Evolutionary conservation across 2,888 invertebrate species (phyloP).

Genomic region (Atrina japonica): DNA sequence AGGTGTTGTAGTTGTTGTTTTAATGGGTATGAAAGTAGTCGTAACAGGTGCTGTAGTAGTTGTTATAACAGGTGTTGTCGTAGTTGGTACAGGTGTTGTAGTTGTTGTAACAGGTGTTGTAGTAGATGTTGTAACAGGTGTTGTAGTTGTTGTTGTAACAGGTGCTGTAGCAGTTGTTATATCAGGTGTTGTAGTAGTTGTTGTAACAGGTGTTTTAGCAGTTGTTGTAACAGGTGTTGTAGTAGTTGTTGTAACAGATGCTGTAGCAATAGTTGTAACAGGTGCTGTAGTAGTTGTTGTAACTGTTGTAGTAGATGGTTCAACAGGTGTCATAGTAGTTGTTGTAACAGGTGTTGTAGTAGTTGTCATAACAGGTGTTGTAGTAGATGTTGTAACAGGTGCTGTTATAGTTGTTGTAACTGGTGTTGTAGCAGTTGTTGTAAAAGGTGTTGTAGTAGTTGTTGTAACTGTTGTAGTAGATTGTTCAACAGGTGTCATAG

Average conservation of each 20-base stretch:
- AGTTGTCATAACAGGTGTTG: neutral
- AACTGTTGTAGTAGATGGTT: constrained; percentile 5
- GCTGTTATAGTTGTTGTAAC: neutral
- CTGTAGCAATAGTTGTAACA: neutral
- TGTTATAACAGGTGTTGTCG: neutral
- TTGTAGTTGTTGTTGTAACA: neutral
- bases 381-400: neutral
- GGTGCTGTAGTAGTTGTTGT: neutral
- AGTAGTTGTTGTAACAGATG: neutral
- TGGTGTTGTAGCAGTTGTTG: neutral
- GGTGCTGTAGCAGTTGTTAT: constrained; percentile 4
- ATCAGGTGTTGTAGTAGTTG: neutral
- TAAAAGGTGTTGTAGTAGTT: neutral
- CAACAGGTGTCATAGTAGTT: neutral
- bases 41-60: neutral
- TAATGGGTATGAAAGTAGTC: neutral
- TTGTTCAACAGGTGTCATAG: no score
- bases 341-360: neutral
- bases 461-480: constrained; percentile 1
- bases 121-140: neutral
- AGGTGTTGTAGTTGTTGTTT: neutral
- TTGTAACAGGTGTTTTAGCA: neutral
- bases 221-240: no score
- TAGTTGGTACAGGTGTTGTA: neutral
- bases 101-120: constrained; percentile 1